phyloP scores from a whole-genome alignment of 2,888 invertebrate genomes.

The Rosalia funebris region DNA sequence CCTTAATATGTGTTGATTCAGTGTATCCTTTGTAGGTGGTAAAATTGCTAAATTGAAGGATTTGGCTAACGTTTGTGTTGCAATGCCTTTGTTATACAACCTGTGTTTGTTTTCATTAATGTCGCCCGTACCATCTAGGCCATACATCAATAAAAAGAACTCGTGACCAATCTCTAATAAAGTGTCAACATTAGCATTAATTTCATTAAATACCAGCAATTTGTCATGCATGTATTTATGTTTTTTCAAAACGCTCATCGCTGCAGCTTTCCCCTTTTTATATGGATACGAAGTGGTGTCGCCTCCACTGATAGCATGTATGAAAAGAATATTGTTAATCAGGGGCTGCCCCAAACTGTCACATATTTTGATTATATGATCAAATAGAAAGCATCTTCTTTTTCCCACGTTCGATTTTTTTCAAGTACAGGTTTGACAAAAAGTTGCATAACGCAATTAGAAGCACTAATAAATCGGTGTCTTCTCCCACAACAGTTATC shows the following conservation, averaged over 20 bases:
- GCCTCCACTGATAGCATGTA: constrained; percentile 3
- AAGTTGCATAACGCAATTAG: background rate
- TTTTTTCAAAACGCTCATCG: background rate
- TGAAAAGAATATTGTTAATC: constrained; percentile 8
- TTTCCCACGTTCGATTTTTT: background rate
- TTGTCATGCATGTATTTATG: constrained; percentile 8
- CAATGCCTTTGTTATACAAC: background rate
- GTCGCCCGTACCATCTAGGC: constrained; percentile 1
- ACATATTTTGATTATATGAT: no score
- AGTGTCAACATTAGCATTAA: no score
- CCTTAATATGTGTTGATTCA: background rate
- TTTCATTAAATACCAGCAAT: constrained; percentile 5
- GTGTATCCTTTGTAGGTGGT: background rate
- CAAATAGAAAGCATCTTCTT: constrained; percentile 1
- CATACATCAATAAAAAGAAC: constrained; percentile 14
- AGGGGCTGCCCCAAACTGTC: constrained; percentile 13
- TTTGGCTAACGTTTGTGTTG: background rate
- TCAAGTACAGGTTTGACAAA: constrained; percentile 8
- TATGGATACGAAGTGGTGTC: constrained; percentile 7
- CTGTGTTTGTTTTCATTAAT: background rate
- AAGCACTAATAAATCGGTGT: constrained; percentile 7
- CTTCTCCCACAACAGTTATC: no score
- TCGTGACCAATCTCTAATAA: constrained; percentile 1
- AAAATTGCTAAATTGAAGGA: background rate
- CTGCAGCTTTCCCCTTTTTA: constrained; percentile 4